Evolutionary conservation across 2,888 invertebrate genomes (phyloP), one percentile per base, ranked within the genome.

Genomic region (Dicyrtoma fusca): DNA sequence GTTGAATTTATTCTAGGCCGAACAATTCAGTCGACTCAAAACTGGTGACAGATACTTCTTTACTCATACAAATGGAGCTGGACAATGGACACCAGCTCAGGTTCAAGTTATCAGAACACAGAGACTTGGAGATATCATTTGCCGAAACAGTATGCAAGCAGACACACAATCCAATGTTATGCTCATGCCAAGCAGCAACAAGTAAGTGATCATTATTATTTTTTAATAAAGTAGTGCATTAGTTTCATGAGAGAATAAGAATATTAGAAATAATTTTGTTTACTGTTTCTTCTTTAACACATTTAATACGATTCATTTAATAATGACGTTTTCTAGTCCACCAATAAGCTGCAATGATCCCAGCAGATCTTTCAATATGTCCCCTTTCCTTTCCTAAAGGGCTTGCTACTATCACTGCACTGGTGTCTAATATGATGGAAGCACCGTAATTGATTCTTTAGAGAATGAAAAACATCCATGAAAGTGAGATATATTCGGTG

Each of bases 61-160:
- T 51, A 77, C 77, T 2, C 79, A 80, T 55, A 64, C 72, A 42
- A 51, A 62, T 42, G 65, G 45, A 6, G 72, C 74, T 6, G 13
- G 73, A 19, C 17, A 69, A 14, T 80, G 77, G 73, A 77, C 70
- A 19, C n/a, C 44, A 2, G 14, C 42, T 0, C 78, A 79, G 69
- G 34, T 79, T 11, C 14, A 51, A 5, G 73, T 74, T 45, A 69
- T 79, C 14, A 44, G 72, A 53, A 66, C 49, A 14, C 49, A 75
- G 49, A 68, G 68, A 49, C 64, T 80, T 1, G 73, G 78, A 13
- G 79, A 79, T 44, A 75, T 80, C 11, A 75, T 80, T 47, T 69
- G 69, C 23, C 59, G 47, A 25, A 69, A 69, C 44, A 55, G 57
- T 45, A 59, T 59, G 25, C 69, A 69, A 26, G 5, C 25, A 11